Percentiles rank a stretch among this genome's conserved stretches.
Evolutionary conservation across 1,140 invertebrate genomes (phyloP).

Genomic region (Drosophila persimilis): DNA sequence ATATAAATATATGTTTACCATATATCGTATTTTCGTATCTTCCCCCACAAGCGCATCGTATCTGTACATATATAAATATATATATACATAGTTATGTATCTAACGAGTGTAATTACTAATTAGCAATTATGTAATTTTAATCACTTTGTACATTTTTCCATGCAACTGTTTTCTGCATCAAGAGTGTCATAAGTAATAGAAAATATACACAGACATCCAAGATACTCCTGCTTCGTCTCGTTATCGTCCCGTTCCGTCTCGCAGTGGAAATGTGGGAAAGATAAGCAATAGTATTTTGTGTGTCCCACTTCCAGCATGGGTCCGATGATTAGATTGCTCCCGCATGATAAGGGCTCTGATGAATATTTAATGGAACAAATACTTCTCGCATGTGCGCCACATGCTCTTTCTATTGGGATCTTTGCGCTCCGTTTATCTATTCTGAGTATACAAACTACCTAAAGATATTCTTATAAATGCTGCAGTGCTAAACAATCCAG

Average conservation of each 20-base stretch:
- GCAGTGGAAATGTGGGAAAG: not conserved
- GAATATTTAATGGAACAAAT: too few species aligned
- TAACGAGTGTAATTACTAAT: not conserved
- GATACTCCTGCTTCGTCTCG: not conserved
- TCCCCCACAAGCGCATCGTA: conserved; percentile 16
- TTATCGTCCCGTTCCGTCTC: not conserved
- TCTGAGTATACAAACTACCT: conserved; percentile 20
- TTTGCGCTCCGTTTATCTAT: conserved; percentile 12
- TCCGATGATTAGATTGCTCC: too few species aligned
- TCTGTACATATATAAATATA: conserved; percentile 48
- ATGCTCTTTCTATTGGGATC: too few species aligned
- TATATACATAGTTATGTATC: conserved; percentile 28
- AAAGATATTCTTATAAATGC: conserved; percentile 12
- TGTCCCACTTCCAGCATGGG: too few species aligned
- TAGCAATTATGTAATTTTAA: conserved; percentile 58
- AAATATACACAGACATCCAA: conserved; percentile 38
- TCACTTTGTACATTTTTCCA: conserved; percentile 47
- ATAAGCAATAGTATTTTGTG: too few species aligned
- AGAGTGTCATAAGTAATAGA: conserved; percentile 46
- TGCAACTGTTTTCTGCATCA: conserved; percentile 46
- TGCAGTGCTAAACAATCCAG: conserved; percentile 19
- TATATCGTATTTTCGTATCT: conserved; percentile 20
- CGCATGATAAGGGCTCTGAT: too few species aligned
- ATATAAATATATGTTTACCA: conserved; percentile 34
- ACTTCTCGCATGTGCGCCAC: too few species aligned